Conservation (phyloP, 2,113 vertebrate genomes). For the Electrona antarctica region DNA sequence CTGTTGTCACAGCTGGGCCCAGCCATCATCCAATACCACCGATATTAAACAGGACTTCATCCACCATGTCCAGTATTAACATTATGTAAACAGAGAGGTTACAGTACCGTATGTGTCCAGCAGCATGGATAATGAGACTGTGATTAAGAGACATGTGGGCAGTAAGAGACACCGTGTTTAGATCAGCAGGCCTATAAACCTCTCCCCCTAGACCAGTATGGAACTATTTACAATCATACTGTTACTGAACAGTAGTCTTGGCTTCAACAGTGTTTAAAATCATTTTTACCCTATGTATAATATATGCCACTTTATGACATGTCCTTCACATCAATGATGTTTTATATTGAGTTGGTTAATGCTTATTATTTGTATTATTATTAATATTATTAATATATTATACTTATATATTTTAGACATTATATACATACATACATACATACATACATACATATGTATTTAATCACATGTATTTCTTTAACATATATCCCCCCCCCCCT, state of each 20-base stretch:
- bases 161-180: conserved; percentile 15
- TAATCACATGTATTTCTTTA: no score
- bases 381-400: no score
- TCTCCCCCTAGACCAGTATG: conserved; percentile 1
- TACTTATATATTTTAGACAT: background rate
- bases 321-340: background rate
- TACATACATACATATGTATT: no score
- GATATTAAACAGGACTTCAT: conserved; percentile 44
- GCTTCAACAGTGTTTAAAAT: background rate
- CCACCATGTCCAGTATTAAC: conserved; percentile 30
- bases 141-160: conserved; percentile 21
- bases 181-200: background rate
- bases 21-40: conserved; percentile 37
- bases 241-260: background rate
- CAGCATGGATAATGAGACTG: conserved; percentile 18
- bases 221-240: background rate
- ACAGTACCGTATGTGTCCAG: conserved; percentile 1
- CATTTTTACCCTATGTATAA: background rate
- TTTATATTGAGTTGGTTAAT: background rate
- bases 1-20: conserved; percentile 42
- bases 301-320: no score
- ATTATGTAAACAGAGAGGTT: conserved; percentile 39
- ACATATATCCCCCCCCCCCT: no score
- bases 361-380: no score
- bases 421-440: background rate